Base-by-base conservation (phyloP, 2,797 vertebrate species). In the Hyperoplus lanceolatus region DNA sequence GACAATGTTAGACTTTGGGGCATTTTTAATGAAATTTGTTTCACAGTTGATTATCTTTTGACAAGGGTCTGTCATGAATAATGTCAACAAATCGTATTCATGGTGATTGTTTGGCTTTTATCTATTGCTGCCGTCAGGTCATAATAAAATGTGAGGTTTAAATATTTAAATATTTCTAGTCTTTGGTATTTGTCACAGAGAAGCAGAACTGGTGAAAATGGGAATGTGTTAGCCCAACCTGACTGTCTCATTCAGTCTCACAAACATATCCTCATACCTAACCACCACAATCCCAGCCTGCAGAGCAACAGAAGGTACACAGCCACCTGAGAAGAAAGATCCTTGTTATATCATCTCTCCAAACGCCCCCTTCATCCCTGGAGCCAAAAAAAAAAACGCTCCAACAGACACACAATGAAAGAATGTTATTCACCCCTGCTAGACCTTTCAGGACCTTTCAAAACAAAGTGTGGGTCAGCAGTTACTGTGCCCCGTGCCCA, bases 371-470 rank as follows among this genome's bases (percentile, higher is more conserved):
- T 12, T 41, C 48, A 15, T 7, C 66, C 57, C 59, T 12, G 55
- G 51, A 6, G 8, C 63, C 80, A 10, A 66, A 69, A 84, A 79
- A 79, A 79, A 87, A 93, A 87, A 64, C 83, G 46, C 85, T 82
- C 67, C 66, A 78, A 67, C 80, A 74, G 43, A 85, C 77, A 77
- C 78, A 94, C 94, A 94, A 93, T 94, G 90, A 70, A 49, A 73
- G 82, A 79, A 86, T 85, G 87, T 85, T 86, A 88, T 94, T 93
- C 91, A 90, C 59, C 79, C 83, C 86, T 94, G 80, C 95, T 95
- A 92, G 95, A 94, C 86, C 87, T 94, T 96, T 96, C 95, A 93
- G 87, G 89, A 81, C 90, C 81, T 94, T 95, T 94, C 92, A 94
- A 69, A 87, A 85, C 87, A 82, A 79, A 80, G 79, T 18, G 18